These are phyloP conservation scores for Balanococcus diminutus DNA, from an alignment of 2,888 invertebrate species.

Conservation along the genomic window DNA sequence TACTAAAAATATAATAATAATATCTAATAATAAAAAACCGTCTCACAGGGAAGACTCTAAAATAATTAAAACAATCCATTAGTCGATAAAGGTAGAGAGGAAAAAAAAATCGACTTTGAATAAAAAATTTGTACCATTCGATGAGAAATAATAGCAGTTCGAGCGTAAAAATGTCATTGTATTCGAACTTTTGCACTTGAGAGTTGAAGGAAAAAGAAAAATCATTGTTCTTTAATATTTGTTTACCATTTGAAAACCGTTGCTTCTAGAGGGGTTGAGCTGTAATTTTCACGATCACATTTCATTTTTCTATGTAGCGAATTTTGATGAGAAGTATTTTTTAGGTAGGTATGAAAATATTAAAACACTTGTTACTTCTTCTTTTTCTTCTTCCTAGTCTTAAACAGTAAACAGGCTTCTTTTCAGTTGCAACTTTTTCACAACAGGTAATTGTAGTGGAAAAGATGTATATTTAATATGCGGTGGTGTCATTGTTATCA, in stretches of 20 bases:
- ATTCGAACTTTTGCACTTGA: conserved; percentile 10
- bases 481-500: not conserved
- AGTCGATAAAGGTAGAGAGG: not conserved
- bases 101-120: not conserved
- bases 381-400: not conserved
- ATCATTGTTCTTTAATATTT: conserved; percentile 1
- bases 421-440: not conserved
- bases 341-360: not conserved
- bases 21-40: not conserved
- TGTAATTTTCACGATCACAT: conserved; percentile 1
- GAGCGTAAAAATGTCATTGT: not conserved
- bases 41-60: not conserved
- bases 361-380: conserved; percentile 6
- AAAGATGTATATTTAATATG: not conserved
- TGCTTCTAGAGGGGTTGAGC: not conserved
- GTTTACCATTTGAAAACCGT: conserved; percentile 3
- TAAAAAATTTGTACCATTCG: not conserved
- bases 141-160: not conserved
- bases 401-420: not conserved
- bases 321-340: not conserved
- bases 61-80: conserved; percentile 13
- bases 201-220: not conserved
- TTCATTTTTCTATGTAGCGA: not conserved
- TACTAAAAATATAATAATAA: too few relatives aligned
- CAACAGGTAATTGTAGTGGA: not conserved